phyloP scores from a whole-genome alignment of 2,888 invertebrate species.

The Cremastinae sp. region DNA sequence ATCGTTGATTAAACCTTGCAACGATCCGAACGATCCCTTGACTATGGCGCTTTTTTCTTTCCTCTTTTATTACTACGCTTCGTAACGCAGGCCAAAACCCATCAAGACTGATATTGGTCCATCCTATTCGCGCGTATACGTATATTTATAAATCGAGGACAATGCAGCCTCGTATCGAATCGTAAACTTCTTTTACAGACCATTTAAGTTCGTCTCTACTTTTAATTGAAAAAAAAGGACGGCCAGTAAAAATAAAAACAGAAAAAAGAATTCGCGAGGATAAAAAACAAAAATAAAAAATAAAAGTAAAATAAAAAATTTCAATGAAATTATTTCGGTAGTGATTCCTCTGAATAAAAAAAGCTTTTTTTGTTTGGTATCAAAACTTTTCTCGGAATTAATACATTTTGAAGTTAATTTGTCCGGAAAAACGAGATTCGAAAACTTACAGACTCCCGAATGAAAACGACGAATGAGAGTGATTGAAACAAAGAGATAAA shows the following conservation, averaged over 20 bases:
- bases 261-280: background rate
- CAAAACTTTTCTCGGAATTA: no score
- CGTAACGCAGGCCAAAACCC: conserved; percentile 8
- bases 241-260: background rate
- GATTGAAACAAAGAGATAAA: no score
- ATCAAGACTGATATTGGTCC: conserved; percentile 20
- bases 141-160: conserved; percentile 9
- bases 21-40: no score
- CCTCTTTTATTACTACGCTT: background rate
- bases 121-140: no score
- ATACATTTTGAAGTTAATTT: no score
- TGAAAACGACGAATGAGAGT: background rate
- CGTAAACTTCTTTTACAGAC: conserved; percentile 43
- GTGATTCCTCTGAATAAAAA: no score
- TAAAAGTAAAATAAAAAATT: background rate
- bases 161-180: conserved; percentile 22
- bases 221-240: conserved; percentile 37
- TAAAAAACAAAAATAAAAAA: background rate
- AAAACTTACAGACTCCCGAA: background rate
- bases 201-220: conserved; percentile 37
- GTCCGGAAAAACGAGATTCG: no score
- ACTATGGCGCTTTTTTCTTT: no score
- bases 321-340: no score
- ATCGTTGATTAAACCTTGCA: no score
- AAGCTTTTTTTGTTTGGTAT: background rate